These are phyloP conservation scores for Iphiclides podalirius DNA, from an alignment of 2,888 invertebrate species.

Conservation along the genomic window DNA sequence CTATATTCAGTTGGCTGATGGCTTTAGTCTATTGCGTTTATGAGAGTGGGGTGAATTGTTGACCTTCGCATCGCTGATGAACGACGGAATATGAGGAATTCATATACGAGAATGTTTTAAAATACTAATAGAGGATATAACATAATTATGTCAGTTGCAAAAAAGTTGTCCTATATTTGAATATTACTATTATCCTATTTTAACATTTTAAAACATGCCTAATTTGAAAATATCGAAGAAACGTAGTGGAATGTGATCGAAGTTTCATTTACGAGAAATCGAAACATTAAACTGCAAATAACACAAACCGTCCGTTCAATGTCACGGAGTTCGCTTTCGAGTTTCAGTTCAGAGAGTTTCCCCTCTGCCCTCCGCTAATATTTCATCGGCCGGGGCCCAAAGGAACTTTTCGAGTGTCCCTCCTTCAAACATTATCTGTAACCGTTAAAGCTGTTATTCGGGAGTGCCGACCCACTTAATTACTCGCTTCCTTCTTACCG, in stretches of 20 bases:
- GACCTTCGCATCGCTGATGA: conserved; percentile 1
- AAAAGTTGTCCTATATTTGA: too few relatives aligned
- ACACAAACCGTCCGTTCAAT: too few relatives aligned
- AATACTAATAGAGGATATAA: too few relatives aligned
- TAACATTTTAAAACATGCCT: too few relatives aligned
- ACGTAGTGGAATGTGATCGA: too few relatives aligned
- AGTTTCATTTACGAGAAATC: too few relatives aligned
- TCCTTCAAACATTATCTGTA: conserved; percentile 36
- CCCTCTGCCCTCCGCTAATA: too few relatives aligned
- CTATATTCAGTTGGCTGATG: conserved; percentile 6
- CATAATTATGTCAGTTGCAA: too few relatives aligned
- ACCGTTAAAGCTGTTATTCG: conserved; percentile 42
- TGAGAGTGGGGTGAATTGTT: neutral
- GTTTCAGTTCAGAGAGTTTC: neutral
- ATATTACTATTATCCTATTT: too few relatives aligned
- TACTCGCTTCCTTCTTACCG: conserved; percentile 40
- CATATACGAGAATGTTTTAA: neutral
- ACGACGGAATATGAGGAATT: neutral
- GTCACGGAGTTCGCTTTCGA: too few relatives aligned
- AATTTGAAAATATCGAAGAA: too few relatives aligned
- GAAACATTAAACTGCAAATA: too few relatives aligned
- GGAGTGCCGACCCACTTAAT: conserved; percentile 42
- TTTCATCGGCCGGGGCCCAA: conserved; percentile 28
- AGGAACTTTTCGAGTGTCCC: conserved; percentile 35
- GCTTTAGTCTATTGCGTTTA: neutral